Base-by-base conservation (phyloP, 2,888 invertebrate genomes). In the Pseudococcus jackbeardsleyi region DNA sequence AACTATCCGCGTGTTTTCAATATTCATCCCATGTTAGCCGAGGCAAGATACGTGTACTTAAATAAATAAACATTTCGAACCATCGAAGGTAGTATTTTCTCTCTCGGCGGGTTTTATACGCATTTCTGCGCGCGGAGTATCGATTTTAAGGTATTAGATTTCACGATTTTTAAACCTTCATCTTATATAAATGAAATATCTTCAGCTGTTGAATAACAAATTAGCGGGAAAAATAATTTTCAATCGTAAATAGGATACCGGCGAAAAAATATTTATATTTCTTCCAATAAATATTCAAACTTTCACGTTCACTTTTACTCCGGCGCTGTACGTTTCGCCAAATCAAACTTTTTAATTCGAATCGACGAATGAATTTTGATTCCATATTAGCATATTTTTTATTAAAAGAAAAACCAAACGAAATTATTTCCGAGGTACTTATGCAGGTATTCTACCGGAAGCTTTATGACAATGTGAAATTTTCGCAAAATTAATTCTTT, bases 161-260 rank as follows among this genome's bases (percentile, higher is more conserved):
- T 59, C 59, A 59, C 59, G 59, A 59, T 59, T 59, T 59, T 59
- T 19, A 59, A 59, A 33, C 26, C 59, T 59, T 59, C 59, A 59
- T 59, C 59, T 59, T 59, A n/a, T 9, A 59, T 59, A 59, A 59
- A 59, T 59, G 59, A 59, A 59, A 59, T 59, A 19, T 19, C n/a
- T 59, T 59, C 59, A 59, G 59, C 59, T 59, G 59, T 59, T 59
- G 59, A 59, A 59, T 59, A 59, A 59, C n/a, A 59, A 59, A 59
- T 59, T 59, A 59, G 59, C 59, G 59, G 59, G 5, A 59, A 59
- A 59, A 59, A 59, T 59, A 59, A 19, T 59, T 59, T 59, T 59
- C 19, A 59, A 59, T 6, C 59, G 6, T 59, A 9, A 19, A 19
- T 59, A 9, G 8, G 9, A 59, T 54, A 54, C 54, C 15, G 17